Conservation (phyloP, 2,888 invertebrate genomes). For the Drosophila quasianomalipes region DNA sequence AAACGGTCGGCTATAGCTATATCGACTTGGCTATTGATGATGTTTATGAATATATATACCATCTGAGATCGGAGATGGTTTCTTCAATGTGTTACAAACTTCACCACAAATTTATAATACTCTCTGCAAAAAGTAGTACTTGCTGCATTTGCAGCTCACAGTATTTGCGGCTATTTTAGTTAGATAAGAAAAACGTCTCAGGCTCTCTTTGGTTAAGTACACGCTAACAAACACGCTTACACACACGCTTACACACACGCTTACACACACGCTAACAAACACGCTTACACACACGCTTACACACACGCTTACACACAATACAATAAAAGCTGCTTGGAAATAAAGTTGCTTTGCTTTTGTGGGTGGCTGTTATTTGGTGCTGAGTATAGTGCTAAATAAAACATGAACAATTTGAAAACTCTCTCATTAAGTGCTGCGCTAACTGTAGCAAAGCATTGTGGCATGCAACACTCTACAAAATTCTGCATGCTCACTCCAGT, state of each 20-base stretch:
- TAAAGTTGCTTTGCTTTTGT: constrained; percentile 18
- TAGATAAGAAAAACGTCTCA: not conserved
- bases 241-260: not conserved
- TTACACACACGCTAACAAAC: not conserved
- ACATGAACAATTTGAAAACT: not conserved
- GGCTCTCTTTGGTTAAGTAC: not conserved
- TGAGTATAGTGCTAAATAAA: not conserved
- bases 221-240: not conserved
- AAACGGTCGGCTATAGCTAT: no score
- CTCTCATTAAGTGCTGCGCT: not conserved
- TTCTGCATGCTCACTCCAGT: not conserved
- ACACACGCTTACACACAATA: not conserved
- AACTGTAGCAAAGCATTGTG: not conserved
- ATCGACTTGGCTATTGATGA: no score
- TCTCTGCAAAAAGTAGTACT: not conserved
- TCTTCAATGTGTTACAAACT: not conserved
- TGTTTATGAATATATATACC: no score
- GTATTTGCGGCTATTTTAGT: not conserved
- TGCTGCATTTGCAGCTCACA: not conserved
- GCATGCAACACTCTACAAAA: not conserved
- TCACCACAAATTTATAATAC: not conserved
- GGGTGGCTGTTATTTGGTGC: not conserved
- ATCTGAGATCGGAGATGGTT: not conserved
- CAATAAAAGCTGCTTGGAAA: constrained; percentile 37
- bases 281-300: not conserved